phyloP scores from a whole-genome alignment of 1,140 invertebrate genomes.

The Brachionus angularis region DNA sequence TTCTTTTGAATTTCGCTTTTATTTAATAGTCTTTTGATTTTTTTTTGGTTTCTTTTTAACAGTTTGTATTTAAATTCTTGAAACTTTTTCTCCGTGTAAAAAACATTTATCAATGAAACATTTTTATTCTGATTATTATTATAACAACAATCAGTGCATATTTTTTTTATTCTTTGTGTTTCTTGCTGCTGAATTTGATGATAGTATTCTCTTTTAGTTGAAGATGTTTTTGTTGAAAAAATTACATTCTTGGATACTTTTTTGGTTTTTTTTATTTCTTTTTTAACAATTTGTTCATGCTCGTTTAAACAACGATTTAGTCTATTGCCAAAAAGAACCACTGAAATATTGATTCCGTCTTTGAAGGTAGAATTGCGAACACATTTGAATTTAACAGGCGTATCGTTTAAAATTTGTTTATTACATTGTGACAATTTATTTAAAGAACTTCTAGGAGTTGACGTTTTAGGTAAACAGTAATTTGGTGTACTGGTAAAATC shows the following conservation, averaged over 20 bases:
- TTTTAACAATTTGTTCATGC: background rate
- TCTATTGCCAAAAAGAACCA: conserved; percentile 5
- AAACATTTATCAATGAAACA: background rate
- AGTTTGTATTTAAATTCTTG: conserved; percentile 22
- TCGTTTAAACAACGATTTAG: background rate
- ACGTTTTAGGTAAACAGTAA: conserved; percentile 6
- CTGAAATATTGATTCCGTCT: background rate
- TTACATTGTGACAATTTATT: too few species aligned
- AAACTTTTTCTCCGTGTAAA: conserved; percentile 14
- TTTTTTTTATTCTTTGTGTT: background rate
- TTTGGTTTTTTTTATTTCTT: background rate
- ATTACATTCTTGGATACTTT: too few species aligned
- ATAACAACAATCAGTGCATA: background rate
- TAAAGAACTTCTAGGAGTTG: conserved; percentile 12
- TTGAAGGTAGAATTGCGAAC: conserved; percentile 26
- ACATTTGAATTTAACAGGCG: background rate
- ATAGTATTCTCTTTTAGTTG: conserved; percentile 1
- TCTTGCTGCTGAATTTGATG: background rate
- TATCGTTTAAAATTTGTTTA: background rate
- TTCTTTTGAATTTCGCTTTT: too few species aligned
- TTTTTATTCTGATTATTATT: background rate
- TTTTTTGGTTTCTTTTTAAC: background rate
- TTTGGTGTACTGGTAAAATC: conserved; percentile 18
- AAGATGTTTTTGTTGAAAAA: too few species aligned
- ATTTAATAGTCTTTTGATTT: too few species aligned